Evolutionary conservation across 2,113 vertebrate species (phyloP), one percentile per base, ranked within the genome.

Genomic region (Prionailurus viverrinus): DNA sequence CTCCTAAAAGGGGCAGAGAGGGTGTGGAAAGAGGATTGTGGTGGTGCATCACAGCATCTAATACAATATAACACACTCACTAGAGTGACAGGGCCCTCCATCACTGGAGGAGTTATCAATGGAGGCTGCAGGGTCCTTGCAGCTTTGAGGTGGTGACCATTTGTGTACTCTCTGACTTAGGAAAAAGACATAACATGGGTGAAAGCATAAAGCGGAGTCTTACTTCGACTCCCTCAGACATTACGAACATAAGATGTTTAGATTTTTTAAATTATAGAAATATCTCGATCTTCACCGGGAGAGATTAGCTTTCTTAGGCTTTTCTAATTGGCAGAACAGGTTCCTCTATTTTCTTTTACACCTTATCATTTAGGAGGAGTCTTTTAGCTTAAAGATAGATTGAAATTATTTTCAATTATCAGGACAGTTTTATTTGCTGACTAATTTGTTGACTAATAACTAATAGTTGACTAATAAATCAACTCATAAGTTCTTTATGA

Each of bases 381-480:
- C 87, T 73, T 88, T 71, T 66, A 71, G 41, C 41, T 23, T 93
- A 73, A 91, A 95, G 78, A 13, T 31, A 21, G 5, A 36, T 41
- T 21, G 8, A 78, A 66, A 25, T 51, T 93, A 61, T 33, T 18
- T 58, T 58, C n/a, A 86, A 3, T 89, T 74, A 63, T 63, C 48
- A 45, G 69, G 36, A 81, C 18, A 83, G 55, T 66, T 95, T 96
- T 45, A 15, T 91, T 80, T 61, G 71, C 58, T 92, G 45, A 82
- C 45, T 45, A 45, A 45, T 45, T 45, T 9, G 45, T 45, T 45
- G 45, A 45, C 45, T 45, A 45, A 45, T 45, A 45, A 45, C 45
- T 9, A 45, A 45, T 45, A 45, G 45, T 1, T 45, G 45, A 45
- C 45, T 45, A 45, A 45, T 45, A 45, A 45, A 8, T 45, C 7